A percentile compares a stretch with the other conserved stretches of the same genome.
These are phyloP conservation scores for Etheostoma perlongum DNA, from an alignment of 2,797 vertebrate species.

Conservation along the genomic window DNA sequence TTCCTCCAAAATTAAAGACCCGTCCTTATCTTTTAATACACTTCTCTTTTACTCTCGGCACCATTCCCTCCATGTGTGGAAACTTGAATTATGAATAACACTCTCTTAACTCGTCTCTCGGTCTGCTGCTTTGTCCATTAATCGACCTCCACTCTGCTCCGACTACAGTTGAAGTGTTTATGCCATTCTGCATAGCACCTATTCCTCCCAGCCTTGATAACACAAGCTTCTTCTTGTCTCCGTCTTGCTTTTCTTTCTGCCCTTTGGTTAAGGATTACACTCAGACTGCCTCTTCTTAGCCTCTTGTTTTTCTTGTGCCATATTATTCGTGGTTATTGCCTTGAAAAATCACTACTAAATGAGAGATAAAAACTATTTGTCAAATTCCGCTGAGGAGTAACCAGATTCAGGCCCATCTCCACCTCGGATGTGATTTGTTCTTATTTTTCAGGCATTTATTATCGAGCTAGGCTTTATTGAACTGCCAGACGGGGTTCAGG, in stretches of 20 bases:
- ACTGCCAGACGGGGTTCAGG: too few relatives aligned
- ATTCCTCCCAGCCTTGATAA: slow-evolving; percentile 11
- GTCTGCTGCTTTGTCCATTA: slow-evolving; percentile 45
- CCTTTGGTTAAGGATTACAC: background rate
- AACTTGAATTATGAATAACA: slow-evolving; percentile 54
- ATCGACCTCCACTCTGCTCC: slow-evolving; percentile 19
- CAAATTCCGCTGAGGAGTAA: too few relatives aligned
- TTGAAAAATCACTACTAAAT: background rate
- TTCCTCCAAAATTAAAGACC: slow-evolving; percentile 60
- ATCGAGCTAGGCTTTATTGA: too few relatives aligned
- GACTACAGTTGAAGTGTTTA: slow-evolving; percentile 39
- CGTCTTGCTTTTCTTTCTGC: background rate
- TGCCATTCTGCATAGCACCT: slow-evolving; percentile 6
- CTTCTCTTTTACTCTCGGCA: slow-evolving; percentile 38
- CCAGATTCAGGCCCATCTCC: too few relatives aligned
- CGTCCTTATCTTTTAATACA: slow-evolving; percentile 74
- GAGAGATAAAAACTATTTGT: background rate
- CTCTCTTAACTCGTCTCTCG: slow-evolving; percentile 24
- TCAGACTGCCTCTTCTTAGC: background rate
- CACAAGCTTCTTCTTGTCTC: background rate
- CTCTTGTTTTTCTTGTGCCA: background rate
- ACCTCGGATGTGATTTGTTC: too few relatives aligned
- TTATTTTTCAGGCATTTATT: too few relatives aligned
- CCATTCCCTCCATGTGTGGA: slow-evolving; percentile 21
- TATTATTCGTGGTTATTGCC: background rate